Conservation (phyloP, 2,888 invertebrate species). For the Phlogophora meticulosa region DNA sequence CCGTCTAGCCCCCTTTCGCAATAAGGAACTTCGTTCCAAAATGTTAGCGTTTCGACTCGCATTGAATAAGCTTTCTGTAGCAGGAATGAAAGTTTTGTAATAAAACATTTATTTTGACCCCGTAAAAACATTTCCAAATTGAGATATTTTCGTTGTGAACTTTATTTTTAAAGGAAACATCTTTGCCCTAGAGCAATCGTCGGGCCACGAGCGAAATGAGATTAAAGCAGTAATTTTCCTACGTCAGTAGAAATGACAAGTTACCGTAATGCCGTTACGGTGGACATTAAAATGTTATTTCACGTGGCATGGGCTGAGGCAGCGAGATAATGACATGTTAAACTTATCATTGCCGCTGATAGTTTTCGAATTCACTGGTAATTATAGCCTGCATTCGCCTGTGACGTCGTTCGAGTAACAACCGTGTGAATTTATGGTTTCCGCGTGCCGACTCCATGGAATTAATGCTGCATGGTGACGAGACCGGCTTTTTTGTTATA, state of each 20-base stretch:
- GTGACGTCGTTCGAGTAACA: conserved; percentile 45
- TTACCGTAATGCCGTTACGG: conserved; percentile 60
- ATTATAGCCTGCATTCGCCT: conserved; percentile 66
- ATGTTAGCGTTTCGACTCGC: neutral
- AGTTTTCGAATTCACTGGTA: conserved; percentile 69
- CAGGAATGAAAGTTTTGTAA: neutral
- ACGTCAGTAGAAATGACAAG: conserved; percentile 68
- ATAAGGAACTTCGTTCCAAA: too few relatives aligned
- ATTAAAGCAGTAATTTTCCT: conserved; percentile 76
- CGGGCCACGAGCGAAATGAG: conserved; percentile 57
- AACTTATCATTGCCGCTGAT: conserved; percentile 71
- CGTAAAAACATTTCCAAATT: conserved; percentile 13
- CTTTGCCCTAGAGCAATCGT: conserved; percentile 27
- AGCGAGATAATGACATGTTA: conserved; percentile 73
- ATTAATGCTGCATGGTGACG: conserved; percentile 50
- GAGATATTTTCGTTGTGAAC: conserved; percentile 2
- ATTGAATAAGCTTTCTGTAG: neutral
- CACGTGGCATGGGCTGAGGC: conserved; percentile 34
- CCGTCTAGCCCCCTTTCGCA: too few relatives aligned
- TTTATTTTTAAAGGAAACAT: conserved; percentile 17
- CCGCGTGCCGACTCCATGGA: conserved; percentile 54
- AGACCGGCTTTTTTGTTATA: conserved; percentile 27
- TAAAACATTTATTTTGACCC: neutral
- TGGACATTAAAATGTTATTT: conserved; percentile 63
- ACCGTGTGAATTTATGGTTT: conserved; percentile 56